A percentile compares a stretch with the other conserved stretches of the same genome.
Conservation (phyloP, 64 coral and sea anemone genomes). For the Acropora yongei region DNA sequence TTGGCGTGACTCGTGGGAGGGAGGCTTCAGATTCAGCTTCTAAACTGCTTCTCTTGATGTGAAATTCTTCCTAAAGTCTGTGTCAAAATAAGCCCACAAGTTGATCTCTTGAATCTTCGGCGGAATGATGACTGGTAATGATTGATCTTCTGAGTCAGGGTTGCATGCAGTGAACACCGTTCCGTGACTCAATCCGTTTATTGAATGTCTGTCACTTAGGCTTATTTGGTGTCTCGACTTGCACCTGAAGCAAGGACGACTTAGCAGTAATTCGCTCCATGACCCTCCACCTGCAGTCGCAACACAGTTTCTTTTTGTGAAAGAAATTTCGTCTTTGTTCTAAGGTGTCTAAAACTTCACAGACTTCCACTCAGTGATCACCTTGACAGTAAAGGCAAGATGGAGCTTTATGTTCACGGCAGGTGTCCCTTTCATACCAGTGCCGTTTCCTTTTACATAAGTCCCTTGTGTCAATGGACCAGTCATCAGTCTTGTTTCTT, state of each 20-base stretch:
- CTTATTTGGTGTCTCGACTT: slow-evolving; percentile 74
- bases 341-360: slow-evolving; percentile 54
- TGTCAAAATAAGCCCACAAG: slow-evolving; percentile 78
- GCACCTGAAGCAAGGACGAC: slow-evolving; percentile 56
- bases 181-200: neutral
- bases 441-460: slow-evolving; percentile 28
- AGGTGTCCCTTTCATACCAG: slow-evolving; percentile 6
- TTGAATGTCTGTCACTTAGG: slow-evolving; percentile 47
- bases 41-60: slow-evolving; percentile 45
- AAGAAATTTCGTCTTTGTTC: slow-evolving; percentile 59
- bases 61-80: slow-evolving; percentile 71
- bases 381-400: slow-evolving; percentile 59
- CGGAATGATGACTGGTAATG: slow-evolving; percentile 58
- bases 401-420: slow-evolving; percentile 1
- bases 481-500: slow-evolving; percentile 68
- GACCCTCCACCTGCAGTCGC: slow-evolving; percentile 58
- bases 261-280: slow-evolving; percentile 55
- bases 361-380: slow-evolving; percentile 33
- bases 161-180: slow-evolving; percentile 54
- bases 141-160: slow-evolving; percentile 40
- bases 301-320: slow-evolving; percentile 46
- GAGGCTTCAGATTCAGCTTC: slow-evolving; percentile 45
- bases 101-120: slow-evolving; percentile 32
- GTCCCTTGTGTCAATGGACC: neutral
- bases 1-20: slow-evolving; percentile 31